phyloP scores from a whole-genome alignment of 2,797 vertebrate species.

The Sphenodon punctatus region DNA sequence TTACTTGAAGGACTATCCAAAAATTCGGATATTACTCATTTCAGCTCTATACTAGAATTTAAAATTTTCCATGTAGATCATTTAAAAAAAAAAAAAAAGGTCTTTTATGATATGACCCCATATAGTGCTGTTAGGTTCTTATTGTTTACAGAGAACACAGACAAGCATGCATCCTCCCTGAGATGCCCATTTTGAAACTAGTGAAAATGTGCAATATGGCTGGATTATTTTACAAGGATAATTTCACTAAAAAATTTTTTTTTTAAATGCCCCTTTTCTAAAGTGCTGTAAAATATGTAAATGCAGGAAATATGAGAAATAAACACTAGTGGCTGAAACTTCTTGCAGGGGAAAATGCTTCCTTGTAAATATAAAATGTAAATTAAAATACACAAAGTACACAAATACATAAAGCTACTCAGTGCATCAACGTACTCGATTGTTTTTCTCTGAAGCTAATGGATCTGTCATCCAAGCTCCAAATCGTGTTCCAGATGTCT shows the following conservation, averaged over 20 bases:
- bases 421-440: slow-evolving; percentile 85
- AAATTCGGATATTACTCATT: too few species aligned
- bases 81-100: too few species aligned
- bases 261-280: not conserved
- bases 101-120: too few species aligned
- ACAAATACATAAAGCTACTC: not conserved
- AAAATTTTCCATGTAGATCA: too few species aligned
- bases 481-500: slow-evolving; percentile 97
- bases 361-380: not conserved
- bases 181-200: not conserved
- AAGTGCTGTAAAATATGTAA: not conserved
- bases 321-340: not conserved
- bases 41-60: too few species aligned
- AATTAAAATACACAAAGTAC: slow-evolving; percentile 26
- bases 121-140: too few species aligned
- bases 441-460: slow-evolving; percentile 89
- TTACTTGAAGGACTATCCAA: too few species aligned
- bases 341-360: not conserved
- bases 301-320: not conserved
- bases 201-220: not conserved
- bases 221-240: not conserved
- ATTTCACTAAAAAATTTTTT: not conserved
- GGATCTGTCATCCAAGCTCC: slow-evolving; percentile 99
- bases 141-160: not conserved
- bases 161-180: not conserved